These are phyloP conservation scores for Cuniculus paca DNA, from an alignment of 2,797 vertebrate species.

Conservation along the genomic window DNA sequence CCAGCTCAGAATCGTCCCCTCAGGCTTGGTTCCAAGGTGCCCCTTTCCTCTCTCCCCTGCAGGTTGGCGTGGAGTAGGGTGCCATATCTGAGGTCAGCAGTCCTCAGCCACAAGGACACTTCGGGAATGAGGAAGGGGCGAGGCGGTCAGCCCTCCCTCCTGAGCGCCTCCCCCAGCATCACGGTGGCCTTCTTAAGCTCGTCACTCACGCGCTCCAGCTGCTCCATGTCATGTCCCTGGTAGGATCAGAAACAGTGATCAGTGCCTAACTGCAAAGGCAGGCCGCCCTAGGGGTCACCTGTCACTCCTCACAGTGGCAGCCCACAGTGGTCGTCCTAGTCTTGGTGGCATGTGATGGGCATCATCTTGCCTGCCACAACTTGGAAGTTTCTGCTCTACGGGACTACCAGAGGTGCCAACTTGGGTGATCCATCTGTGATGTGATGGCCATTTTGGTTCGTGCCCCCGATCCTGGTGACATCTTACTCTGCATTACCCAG, in stretches of 20 bases:
- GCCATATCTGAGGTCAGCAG: background rate
- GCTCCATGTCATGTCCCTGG: constrained; percentile 82
- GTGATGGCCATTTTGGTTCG: background rate
- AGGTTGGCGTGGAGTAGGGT: background rate
- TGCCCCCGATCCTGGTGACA: background rate
- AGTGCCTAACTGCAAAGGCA: background rate
- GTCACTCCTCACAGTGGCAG: background rate
- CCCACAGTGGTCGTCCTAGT: background rate
- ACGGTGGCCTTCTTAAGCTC: constrained; percentile 14
- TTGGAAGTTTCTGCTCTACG: background rate
- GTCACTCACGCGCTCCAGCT: constrained; percentile 89
- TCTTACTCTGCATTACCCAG: background rate
- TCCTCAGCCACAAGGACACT: background rate
- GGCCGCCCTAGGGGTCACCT: background rate
- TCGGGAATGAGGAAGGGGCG: background rate
- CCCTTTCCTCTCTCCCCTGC: background rate
- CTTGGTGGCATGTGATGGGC: fast-evolving
- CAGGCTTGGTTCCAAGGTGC: background rate
- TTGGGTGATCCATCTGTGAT: background rate
- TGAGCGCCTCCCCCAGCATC: constrained; percentile 73
- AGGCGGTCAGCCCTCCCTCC: constrained; percentile 56
- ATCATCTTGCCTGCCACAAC: background rate
- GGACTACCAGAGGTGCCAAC: background rate
- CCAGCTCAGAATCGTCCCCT: background rate
- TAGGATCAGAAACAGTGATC: background rate